Conservation (phyloP, 2,888 invertebrate species). For the Resseliella maxima region DNA sequence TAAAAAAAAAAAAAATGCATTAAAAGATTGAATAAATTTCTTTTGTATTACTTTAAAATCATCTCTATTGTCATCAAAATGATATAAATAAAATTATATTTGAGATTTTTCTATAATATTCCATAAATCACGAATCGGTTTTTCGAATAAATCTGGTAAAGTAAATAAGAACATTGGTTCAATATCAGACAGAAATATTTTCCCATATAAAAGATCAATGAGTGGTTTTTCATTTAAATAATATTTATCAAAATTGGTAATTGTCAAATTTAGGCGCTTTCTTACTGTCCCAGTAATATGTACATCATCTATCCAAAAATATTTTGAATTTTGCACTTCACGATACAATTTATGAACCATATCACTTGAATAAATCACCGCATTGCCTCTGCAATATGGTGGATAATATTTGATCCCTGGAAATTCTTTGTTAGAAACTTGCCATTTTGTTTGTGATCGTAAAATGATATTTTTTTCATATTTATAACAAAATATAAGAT, state of each 20-base stretch:
- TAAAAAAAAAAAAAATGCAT: no score
- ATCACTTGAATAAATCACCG: constrained; percentile 76
- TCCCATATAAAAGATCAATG: no score
- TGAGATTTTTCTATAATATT: no score
- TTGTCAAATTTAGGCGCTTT: constrained; percentile 69
- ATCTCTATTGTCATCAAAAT: no score
- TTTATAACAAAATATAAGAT: constrained; percentile 76
- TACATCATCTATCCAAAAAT: constrained; percentile 88
- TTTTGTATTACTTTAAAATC: no score
- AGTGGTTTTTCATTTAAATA: constrained; percentile 23
- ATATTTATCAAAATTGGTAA: constrained; percentile 63
- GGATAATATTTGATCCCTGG: constrained; percentile 76
- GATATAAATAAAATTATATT: no score
- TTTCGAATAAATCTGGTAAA: no score
- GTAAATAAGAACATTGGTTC: no score
- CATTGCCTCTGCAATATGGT: constrained; percentile 80
- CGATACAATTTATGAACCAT: constrained; percentile 71
- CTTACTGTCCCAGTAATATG: constrained; percentile 78
- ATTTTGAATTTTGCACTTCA: constrained; percentile 73
- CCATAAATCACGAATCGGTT: no score
- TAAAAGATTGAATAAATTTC: no score
- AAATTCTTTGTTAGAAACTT: constrained; percentile 77
- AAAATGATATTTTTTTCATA: no score
- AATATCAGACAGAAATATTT: no score
- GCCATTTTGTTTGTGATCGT: constrained; percentile 78